These are phyloP conservation scores for Calcarius ornatus DNA, from an alignment of 2,113 vertebrate species.

Conservation along the genomic window DNA sequence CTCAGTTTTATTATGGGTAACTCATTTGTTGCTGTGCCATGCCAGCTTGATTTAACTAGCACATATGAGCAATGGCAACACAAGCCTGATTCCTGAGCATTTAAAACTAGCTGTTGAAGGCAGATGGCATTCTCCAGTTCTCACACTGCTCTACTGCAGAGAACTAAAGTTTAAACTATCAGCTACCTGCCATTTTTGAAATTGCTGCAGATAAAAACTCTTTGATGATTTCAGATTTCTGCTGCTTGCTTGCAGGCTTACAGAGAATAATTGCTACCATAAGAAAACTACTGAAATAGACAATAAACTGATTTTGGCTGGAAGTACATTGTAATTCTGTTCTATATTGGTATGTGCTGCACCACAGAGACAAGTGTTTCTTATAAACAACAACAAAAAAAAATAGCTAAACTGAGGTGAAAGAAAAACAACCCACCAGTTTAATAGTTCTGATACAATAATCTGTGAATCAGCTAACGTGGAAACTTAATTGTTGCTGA, in stretches of 20 bases:
- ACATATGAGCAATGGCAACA: background rate
- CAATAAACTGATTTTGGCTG: conserved; percentile 80
- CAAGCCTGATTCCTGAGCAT: conserved; percentile 55
- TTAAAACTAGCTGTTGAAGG: conserved; percentile 70
- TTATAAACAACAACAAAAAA: conserved; percentile 72
- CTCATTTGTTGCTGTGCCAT: background rate
- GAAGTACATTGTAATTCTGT: conserved; percentile 79
- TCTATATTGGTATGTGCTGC: conserved; percentile 74
- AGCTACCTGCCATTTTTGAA: conserved; percentile 81
- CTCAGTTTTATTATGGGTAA: background rate
- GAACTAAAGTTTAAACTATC: conserved; percentile 78
- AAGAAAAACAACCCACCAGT: conserved; percentile 45
- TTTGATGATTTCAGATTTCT: conserved; percentile 82
- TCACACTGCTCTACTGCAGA: conserved; percentile 70
- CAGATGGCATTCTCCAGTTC: conserved; percentile 75
- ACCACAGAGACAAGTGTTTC: conserved; percentile 73
- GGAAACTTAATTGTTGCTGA: conserved; percentile 70
- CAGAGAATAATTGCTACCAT: conserved; percentile 80
- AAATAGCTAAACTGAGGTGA: conserved; percentile 35
- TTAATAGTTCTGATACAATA: conserved; percentile 70
- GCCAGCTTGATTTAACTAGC: background rate
- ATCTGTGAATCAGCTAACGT: conserved; percentile 54
- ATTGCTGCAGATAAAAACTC: conserved; percentile 79
- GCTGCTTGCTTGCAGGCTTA: conserved; percentile 76
- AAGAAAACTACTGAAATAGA: conserved; percentile 80